Evolutionary conservation across 2,888 invertebrate species (phyloP).

Genomic region (Onchidella celtica): DNA sequence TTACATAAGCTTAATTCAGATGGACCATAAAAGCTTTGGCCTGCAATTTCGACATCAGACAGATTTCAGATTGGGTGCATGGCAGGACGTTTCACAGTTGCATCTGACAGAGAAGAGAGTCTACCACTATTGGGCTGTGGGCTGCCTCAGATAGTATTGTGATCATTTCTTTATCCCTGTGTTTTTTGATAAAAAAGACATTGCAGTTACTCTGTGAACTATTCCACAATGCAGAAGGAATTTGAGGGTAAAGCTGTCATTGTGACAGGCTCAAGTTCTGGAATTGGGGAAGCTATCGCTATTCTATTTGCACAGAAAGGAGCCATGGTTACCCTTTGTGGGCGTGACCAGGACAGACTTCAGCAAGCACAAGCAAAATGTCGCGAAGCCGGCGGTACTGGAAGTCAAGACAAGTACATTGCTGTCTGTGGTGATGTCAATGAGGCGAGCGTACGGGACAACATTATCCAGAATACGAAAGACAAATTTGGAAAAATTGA

Average conservation of each 20-base stretch:
- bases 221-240: no score
- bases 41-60: no score
- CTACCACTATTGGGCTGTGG: no score
- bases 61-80: no score
- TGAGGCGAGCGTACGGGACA: not conserved
- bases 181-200: no score
- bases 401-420: not conserved
- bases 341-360: constrained; percentile 5
- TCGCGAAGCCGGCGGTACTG: not conserved
- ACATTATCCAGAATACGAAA: constrained; percentile 1
- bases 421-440: constrained; percentile 25
- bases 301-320: constrained; percentile 45
- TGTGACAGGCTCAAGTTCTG: constrained; percentile 32
- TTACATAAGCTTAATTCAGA: no score
- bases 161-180: no score
- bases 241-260: not conserved
- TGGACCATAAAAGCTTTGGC: no score
- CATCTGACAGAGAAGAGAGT: no score
- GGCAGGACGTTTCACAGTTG: no score
- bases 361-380: not conserved
- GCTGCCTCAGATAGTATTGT: no score
- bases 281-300: constrained; percentile 14
- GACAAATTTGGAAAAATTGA: constrained; percentile 36
- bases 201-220: no score
- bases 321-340: constrained; percentile 21